A percentile compares a stretch with the other conserved stretches of the same genome.
Evolutionary conservation across 2,797 vertebrate species (phyloP).

Genomic region (Jordanella pulchra): DNA sequence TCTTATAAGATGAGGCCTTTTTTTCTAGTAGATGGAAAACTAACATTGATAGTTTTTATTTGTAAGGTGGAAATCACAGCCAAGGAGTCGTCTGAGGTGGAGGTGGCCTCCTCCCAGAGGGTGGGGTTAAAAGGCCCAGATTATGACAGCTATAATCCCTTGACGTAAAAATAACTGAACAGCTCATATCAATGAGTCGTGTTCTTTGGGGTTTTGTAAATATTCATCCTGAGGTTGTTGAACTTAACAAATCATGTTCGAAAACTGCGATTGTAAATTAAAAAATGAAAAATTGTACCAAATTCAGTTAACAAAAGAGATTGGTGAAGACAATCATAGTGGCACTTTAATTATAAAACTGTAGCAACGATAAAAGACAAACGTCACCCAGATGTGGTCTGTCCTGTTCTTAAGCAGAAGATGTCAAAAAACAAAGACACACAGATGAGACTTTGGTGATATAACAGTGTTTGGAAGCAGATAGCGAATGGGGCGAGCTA

Average conservation of each 20-base stretch:
- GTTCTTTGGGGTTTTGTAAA: not conserved
- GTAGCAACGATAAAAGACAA: no score
- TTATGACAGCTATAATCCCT: conserved; percentile 30
- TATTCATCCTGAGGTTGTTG: not conserved
- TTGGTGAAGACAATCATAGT: no score
- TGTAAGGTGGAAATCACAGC: not conserved
- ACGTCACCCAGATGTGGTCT: no score
- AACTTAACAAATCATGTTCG: not conserved
- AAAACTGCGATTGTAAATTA: not conserved
- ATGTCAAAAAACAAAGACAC: no score
- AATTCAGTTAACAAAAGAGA: no score
- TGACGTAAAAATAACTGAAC: conserved; percentile 16
- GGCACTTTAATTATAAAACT: no score
- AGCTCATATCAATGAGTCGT: not conserved
- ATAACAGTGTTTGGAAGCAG: no score
- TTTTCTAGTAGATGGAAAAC: not conserved
- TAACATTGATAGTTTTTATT: conserved; percentile 3
- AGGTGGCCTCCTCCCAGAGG: not conserved
- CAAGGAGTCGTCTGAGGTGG: not conserved
- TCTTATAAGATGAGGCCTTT: not conserved
- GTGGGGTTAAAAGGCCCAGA: conserved; percentile 24
- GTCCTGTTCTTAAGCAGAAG: no score
- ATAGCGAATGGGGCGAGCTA: no score
- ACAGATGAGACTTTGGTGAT: no score
- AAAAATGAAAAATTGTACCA: no score